Evolutionary conservation across 2,113 vertebrate species (phyloP).

Genomic region (Zosterops lateralis): DNA sequence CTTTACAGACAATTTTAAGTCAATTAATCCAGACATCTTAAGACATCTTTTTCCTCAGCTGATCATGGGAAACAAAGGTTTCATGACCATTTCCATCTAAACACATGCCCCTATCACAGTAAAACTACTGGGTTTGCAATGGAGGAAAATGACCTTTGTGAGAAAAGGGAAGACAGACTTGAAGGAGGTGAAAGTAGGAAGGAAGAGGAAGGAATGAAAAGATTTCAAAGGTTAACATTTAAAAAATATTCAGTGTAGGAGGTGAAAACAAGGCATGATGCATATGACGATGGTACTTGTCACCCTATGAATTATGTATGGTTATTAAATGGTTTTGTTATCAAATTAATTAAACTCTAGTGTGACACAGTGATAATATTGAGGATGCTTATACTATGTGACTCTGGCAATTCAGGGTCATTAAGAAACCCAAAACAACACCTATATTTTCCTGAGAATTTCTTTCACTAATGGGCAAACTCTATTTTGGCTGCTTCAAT

Average conservation of each 20-base stretch:
- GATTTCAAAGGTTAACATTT: not conserved
- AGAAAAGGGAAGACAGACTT: not conserved
- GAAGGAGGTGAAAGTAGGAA: not conserved
- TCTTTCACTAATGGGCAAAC: not conserved
- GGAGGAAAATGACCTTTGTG: not conserved
- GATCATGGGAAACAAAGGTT: not conserved
- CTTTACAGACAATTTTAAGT: not conserved
- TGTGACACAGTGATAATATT: not conserved
- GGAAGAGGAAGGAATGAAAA: not conserved
- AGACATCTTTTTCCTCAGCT: not conserved
- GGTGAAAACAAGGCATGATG: not conserved
- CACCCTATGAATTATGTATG: not conserved
- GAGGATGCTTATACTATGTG: not conserved
- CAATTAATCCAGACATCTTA: not conserved
- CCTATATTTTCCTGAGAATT: not conserved
- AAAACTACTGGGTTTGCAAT: not conserved
- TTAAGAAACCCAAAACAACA: not conserved
- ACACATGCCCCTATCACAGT: not conserved
- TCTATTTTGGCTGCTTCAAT: not conserved
- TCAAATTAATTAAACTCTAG: not conserved
- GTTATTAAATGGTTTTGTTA: not conserved
- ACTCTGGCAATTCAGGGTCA: not conserved
- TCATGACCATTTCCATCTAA: not conserved
- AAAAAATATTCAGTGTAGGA: not conserved
- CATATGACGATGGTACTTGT: not conserved